These are phyloP conservation scores for Archegozetes longisetosus DNA, from an alignment of 1,140 invertebrate genomes.

Conservation along the genomic window DNA sequence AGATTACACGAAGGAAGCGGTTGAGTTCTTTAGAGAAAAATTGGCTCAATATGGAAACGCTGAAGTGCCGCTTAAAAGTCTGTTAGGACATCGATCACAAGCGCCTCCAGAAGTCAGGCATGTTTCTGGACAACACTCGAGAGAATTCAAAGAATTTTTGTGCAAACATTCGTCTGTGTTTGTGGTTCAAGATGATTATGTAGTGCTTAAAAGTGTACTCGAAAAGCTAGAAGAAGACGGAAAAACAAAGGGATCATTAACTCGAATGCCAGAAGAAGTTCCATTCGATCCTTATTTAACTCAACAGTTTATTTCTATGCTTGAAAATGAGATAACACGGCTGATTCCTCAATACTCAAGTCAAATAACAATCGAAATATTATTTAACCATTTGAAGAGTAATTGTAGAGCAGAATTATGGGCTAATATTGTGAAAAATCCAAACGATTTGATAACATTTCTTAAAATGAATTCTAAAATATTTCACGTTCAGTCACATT, in stretches of 20 bases:
- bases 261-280: slow-evolving; percentile 23
- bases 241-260: slow-evolving; percentile 16
- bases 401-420: slow-evolving; percentile 54
- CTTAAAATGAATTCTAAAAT: slow-evolving; percentile 73
- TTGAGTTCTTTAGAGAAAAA: slow-evolving; percentile 73
- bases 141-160: slow-evolving; percentile 83
- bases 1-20: slow-evolving; percentile 78
- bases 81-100: slow-evolving; percentile 59
- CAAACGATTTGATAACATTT: slow-evolving; percentile 67
- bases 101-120: slow-evolving; percentile 87
- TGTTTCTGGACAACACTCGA: slow-evolving; percentile 79
- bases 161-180: slow-evolving; percentile 68
- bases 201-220: slow-evolving; percentile 42
- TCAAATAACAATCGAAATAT: slow-evolving; percentile 53
- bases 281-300: slow-evolving; percentile 24
- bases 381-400: slow-evolving; percentile 61
- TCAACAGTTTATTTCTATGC: slow-evolving; percentile 18
- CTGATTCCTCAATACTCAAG: slow-evolving; percentile 5
- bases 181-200: slow-evolving; percentile 66
- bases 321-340: slow-evolving; percentile 2
- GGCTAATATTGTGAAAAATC: slow-evolving; percentile 65
- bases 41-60: slow-evolving; percentile 25
- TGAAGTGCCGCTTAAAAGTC: slow-evolving; percentile 65
- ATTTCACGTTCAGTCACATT: slow-evolving; percentile 73
- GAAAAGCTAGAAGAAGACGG: slow-evolving; percentile 50